phyloP scores from a whole-genome alignment of 2,888 invertebrate genomes.

The Nyleta sp. region DNA sequence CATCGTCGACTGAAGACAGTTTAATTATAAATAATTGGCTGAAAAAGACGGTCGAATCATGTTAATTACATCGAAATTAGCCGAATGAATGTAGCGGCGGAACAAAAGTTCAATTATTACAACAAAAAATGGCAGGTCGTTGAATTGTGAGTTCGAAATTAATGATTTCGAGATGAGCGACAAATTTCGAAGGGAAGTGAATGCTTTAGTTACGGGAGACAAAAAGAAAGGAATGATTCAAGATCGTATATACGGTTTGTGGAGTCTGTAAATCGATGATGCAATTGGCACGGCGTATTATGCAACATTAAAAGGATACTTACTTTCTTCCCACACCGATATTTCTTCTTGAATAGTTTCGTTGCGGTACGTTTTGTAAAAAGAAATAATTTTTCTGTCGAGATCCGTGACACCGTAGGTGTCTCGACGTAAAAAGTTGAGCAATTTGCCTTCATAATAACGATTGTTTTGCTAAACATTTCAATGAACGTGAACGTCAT shows the following conservation, averaged over 20 bases:
- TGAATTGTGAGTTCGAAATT: too few relatives aligned
- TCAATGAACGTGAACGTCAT: slow-evolving; percentile 38
- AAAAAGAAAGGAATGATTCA: slow-evolving; percentile 37
- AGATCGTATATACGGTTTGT: slow-evolving; percentile 36
- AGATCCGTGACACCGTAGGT: slow-evolving; percentile 82
- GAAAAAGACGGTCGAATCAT: neutral
- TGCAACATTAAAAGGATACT: slow-evolving; percentile 74
- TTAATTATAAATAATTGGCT: neutral
- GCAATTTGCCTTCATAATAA: slow-evolving; percentile 83
- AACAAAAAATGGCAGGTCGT: too few relatives aligned
- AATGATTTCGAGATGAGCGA: too few relatives aligned
- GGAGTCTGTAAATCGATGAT: slow-evolving; percentile 36
- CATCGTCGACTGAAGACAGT: neutral
- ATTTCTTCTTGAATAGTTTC: slow-evolving; percentile 90
- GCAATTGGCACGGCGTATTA: slow-evolving; percentile 45
- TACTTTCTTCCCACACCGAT: slow-evolving; percentile 89
- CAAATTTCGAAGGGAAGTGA: neutral
- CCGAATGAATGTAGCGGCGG: too few relatives aligned
- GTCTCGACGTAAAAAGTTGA: slow-evolving; percentile 84
- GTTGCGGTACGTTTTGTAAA: slow-evolving; percentile 88
- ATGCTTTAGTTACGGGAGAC: slow-evolving; percentile 33
- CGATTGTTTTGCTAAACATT: slow-evolving; percentile 55
- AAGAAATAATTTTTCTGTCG: slow-evolving; percentile 86
- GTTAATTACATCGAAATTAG: neutral
- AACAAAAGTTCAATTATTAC: too few relatives aligned